Evolutionary conservation across 2,113 vertebrate species (phyloP), one percentile per base, ranked within the genome.

Genomic region (Leucopsar rothschildi): DNA sequence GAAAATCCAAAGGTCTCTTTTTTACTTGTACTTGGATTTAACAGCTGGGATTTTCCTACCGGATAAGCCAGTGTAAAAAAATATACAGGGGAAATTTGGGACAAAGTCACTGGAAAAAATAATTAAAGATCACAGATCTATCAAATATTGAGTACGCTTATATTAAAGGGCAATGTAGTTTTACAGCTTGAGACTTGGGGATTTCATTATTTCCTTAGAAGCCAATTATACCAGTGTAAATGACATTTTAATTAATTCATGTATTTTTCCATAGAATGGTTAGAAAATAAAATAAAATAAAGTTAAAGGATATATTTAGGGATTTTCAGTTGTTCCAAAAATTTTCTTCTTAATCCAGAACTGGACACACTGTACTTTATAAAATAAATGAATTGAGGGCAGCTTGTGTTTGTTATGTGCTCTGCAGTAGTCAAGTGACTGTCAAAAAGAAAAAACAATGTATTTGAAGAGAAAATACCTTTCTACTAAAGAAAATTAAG

Each of bases 361-460:
- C 12, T 66, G 80, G n/a, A 57, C 33, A 79, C 13, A 2, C 15
- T 5, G 33, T 49, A 45, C 3, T 31, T 60, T 55, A 52, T 29
- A 22, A 55, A 81, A 64, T 42, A 61, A 91, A 53, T 11, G 2
- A 52, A 59, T 55, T 66, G 50, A 71, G 89, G 40, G 72, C 25
- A 64, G 11, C 27, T 60, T 81, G 35, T 69, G 21, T 65, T 22
- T 76, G 35, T 82, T 87, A 45, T 33, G 49, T 82, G 39, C 37
- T 87, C 16, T 91, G 53, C 85, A 77, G 66, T 82, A 95, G 94
- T 91, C 66, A 93, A 88, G 44, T 73, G 75, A 70, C 63, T 80
- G 66, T 70, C 85, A 47, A 70, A 90, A 85, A 78, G 15, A 63
- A 59, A 72, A 82, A 88, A 61, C 59, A 55, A 35, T 2, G 1